Percentiles rank a stretch among this genome's conserved stretches.
phyloP scores from a whole-genome alignment of 2,113 vertebrate species.

The Mellivora capensis region DNA sequence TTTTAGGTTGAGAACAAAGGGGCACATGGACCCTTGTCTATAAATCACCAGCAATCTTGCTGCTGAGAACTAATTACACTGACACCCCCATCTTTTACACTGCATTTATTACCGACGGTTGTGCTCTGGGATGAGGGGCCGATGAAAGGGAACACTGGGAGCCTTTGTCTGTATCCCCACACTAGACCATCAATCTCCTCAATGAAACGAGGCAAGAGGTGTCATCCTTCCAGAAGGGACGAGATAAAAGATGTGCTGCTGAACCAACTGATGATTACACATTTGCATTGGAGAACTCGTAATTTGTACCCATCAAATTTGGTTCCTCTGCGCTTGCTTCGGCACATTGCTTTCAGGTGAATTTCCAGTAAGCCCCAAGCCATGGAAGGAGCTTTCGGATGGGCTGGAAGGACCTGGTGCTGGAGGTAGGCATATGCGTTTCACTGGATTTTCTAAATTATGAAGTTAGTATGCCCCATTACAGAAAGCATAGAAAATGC shows the following conservation, averaged over 20 bases:
- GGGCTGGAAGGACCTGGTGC: neutral
- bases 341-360: neutral
- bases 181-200: slow-evolving; percentile 59
- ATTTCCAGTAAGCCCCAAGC: neutral
- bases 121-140: neutral
- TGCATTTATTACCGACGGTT: neutral
- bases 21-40: neutral
- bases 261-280: slow-evolving; percentile 54
- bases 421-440: fast-evolving
- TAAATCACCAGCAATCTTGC: slow-evolving; percentile 50
- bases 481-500: neutral
- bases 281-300: slow-evolving; percentile 56
- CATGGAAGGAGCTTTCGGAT: no score
- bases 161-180: neutral
- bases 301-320: slow-evolving; percentile 46
- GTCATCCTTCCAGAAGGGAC: slow-evolving; percentile 62
- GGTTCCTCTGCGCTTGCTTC: neutral
- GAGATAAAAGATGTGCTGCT: slow-evolving; percentile 56
- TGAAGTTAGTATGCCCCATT: neutral
- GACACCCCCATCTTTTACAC: slow-evolving; percentile 39
- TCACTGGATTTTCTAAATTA: neutral
- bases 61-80: slow-evolving; percentile 45
- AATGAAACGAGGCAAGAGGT: slow-evolving; percentile 38
- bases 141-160: neutral
- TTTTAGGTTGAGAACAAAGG: slow-evolving; percentile 52